Conservation (phyloP, 2,797 vertebrate species). For the Ptychobarbus kaznakovi region DNA sequence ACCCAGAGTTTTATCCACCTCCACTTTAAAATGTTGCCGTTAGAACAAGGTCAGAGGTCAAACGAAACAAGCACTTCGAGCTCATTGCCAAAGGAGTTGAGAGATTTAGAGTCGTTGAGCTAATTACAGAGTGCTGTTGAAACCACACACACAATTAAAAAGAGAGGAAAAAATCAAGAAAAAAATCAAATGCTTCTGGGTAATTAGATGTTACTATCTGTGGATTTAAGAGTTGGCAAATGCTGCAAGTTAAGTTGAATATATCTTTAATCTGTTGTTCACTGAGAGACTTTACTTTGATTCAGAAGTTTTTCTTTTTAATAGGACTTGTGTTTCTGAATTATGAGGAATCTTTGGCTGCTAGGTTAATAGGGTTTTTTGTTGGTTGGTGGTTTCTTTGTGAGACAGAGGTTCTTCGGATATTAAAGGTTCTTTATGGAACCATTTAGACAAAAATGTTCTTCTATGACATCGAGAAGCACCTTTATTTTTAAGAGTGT, state of each 20-base stretch:
- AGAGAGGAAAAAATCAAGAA: neutral
- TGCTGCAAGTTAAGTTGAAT: neutral
- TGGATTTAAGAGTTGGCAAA: conserved; percentile 21
- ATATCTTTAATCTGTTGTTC: conserved; percentile 28
- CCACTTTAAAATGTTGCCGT: conserved; percentile 1
- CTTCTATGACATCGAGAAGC: no score
- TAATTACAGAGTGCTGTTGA: conserved; percentile 27
- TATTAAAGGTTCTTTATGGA: no score
- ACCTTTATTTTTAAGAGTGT: no score
- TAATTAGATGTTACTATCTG: conserved; percentile 26
- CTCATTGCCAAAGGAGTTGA: conserved; percentile 36
- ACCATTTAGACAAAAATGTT: no score
- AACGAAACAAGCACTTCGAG: conserved; percentile 31
- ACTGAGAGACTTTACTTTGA: conserved; percentile 15
- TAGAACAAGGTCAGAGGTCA: conserved; percentile 32
- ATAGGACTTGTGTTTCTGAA: conserved; percentile 10
- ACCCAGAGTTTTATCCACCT: conserved; percentile 23
- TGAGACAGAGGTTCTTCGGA: no score
- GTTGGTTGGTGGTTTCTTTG: neutral
- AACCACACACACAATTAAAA: conserved; percentile 23
- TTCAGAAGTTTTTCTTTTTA: conserved; percentile 44
- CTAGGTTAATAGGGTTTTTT: neutral
- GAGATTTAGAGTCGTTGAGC: conserved; percentile 14
- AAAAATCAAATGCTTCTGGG: neutral
- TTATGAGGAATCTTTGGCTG: neutral